A percentile compares a stretch with the other conserved stretches of the same genome.
These are phyloP conservation scores for Holacanthus passer DNA, from an alignment of 2,113 vertebrate genomes.

Conservation along the genomic window DNA sequence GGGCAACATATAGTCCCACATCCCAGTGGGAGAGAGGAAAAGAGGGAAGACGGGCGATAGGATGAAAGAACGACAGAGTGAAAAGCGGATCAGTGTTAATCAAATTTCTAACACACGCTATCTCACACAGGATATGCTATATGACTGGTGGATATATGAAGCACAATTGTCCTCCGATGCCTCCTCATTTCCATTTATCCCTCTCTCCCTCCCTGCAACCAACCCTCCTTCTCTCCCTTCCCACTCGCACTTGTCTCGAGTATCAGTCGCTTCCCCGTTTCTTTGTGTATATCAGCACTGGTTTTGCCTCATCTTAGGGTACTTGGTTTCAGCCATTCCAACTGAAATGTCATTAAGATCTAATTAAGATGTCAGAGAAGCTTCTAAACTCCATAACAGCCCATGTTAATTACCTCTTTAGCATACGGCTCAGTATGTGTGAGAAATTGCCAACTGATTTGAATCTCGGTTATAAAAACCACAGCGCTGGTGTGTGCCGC, in stretches of 20 bases:
- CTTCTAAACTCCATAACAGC: slow-evolving; percentile 77
- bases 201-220: not conserved
- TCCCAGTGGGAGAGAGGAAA: slow-evolving; percentile 39
- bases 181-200: slow-evolving; percentile 34
- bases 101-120: slow-evolving; percentile 36
- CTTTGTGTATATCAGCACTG: slow-evolving; percentile 43
- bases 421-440: slow-evolving; percentile 70
- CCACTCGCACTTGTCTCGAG: slow-evolving; percentile 1
- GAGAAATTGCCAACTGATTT: slow-evolving; percentile 69
- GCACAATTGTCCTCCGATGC: slow-evolving; percentile 6
- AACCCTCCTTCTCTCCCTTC: no score
- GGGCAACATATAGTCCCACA: slow-evolving; percentile 47
- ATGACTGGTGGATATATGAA: not conserved
- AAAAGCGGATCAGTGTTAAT: slow-evolving; percentile 54
- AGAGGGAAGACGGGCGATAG: slow-evolving; percentile 19
- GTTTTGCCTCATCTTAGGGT: slow-evolving; percentile 60
- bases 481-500: not conserved
- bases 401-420: slow-evolving; percentile 82
- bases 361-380: slow-evolving; percentile 85
- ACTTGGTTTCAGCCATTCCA: slow-evolving; percentile 67
- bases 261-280: slow-evolving; percentile 20
- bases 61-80: slow-evolving; percentile 25
- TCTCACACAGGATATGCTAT: slow-evolving; percentile 33
- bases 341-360: slow-evolving; percentile 86
- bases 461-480: slow-evolving; percentile 61